Conservation (phyloP, 2,113 vertebrate genomes). For the Dinomys branickii region DNA sequence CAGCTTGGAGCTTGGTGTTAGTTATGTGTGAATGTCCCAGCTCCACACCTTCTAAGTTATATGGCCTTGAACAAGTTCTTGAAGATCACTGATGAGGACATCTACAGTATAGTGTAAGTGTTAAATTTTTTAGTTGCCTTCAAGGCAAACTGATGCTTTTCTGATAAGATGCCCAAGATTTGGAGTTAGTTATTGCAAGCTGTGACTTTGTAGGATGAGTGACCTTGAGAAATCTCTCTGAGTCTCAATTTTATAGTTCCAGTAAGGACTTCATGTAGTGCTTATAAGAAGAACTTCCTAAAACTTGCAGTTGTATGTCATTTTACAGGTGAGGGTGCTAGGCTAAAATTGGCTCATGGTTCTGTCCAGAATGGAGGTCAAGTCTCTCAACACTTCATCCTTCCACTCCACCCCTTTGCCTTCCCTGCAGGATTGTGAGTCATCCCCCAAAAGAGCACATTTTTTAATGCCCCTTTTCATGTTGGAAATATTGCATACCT, state of each 20-base stretch:
- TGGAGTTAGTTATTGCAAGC: neutral
- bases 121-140: neutral
- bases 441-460: constrained; percentile 19
- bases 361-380: neutral
- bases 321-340: neutral
- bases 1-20: neutral
- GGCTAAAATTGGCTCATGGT: neutral
- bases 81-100: neutral
- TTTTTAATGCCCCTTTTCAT: constrained; percentile 27
- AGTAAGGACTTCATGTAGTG: neutral
- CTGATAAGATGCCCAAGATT: neutral
- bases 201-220: neutral
- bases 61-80: neutral
- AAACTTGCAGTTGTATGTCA: neutral
- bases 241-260: constrained; percentile 8
- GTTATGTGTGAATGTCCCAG: neutral
- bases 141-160: neutral
- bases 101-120: neutral
- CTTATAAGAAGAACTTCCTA: neutral
- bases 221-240: neutral
- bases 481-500: neutral
- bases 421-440: constrained; percentile 57
- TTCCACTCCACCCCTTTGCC: neutral
- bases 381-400: neutral
- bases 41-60: neutral